Base-by-base conservation (phyloP, 2,888 invertebrate genomes). In the Halictus ligatus region DNA sequence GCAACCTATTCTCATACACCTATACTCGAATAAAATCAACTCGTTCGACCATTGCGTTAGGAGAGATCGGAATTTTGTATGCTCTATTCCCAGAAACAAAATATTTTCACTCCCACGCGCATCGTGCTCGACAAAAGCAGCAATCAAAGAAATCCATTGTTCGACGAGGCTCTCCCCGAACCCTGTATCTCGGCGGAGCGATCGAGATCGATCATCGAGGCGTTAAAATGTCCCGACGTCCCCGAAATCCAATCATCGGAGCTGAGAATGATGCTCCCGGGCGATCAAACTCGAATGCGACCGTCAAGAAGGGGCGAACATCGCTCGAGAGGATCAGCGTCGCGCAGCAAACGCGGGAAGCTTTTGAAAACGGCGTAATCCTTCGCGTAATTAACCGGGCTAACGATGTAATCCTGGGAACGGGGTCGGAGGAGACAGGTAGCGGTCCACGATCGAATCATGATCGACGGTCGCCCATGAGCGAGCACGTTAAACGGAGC, bases 351-450 rank as follows among this genome's bases (percentile, higher is more conserved):
- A 43, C 69, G 43, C 12, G 12, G 69, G 12, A 43, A 69, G n/a
- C 40, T 69, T n/a, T 40, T n/a, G 64, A 69, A 69, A 15, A 58
- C 13, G 35, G 18, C 25, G 50, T 79, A 58, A 83, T 83, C 83
- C 75, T 50, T 64, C 75, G 75, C 60, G 76, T 84, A 84, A 85
- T 85, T 84, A 85, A 85, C 72, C 67, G 79, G 0, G 5, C 54
- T 35, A 46, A 73, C 25, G 67, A 80, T 79, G 21, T 58, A n/a
- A 84, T 84, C 73, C 67, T 40, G 25, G n/a, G 48, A 25, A 46
- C 72, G 48, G 35, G 67, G 67, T 29, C 35, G 69, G n/a, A 40
- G 5, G n/a, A 46, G 43, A 43, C 73, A 73, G 54, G 48, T 40
- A 79, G 71, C 29, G 72, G 35, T 64, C 35, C 50, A 78, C 54